A percentile compares a stretch with the other conserved stretches of the same genome.
phyloP scores from a whole-genome alignment of 2,797 vertebrate genomes.

The Rhinella marina region DNA sequence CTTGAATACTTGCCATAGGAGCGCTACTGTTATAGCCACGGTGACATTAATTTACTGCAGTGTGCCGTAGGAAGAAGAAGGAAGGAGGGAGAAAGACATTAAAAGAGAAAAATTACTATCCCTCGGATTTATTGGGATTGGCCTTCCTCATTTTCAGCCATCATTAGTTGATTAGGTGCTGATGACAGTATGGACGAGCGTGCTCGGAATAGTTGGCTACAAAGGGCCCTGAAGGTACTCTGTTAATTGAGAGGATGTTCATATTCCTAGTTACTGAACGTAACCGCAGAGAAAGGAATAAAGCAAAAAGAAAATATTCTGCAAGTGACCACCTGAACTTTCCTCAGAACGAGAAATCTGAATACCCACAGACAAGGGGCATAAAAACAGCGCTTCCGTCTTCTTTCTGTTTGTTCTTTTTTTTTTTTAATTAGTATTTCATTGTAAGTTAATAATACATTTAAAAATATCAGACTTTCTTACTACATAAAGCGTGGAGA shows the following conservation, averaged over 20 bases:
- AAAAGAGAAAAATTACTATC: conserved; percentile 84
- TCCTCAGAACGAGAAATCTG: conserved; percentile 43
- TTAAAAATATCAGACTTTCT: neutral
- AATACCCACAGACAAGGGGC: neutral
- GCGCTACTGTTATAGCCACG: conserved; percentile 77
- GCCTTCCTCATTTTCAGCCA: conserved; percentile 84
- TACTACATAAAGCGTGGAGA: neutral
- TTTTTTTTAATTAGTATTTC: neutral
- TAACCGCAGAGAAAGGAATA: conserved; percentile 70
- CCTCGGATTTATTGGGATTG: conserved; percentile 82
- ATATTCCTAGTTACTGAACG: conserved; percentile 71
- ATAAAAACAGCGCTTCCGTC: neutral
- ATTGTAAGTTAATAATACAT: neutral
- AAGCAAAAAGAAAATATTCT: conserved; percentile 64
- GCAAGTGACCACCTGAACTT: conserved; percentile 66
- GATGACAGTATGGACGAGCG: conserved; percentile 78
- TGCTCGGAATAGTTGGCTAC: conserved; percentile 72
- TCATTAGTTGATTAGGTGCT: conserved; percentile 87
- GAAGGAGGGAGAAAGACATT: conserved; percentile 78
- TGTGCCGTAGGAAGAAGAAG: conserved; percentile 77
- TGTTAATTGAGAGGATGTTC: conserved; percentile 79
- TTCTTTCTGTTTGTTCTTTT: neutral
- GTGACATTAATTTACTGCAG: conserved; percentile 83
- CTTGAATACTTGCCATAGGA: conserved; percentile 79
- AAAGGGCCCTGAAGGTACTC: conserved; percentile 76